A percentile compares a stretch with the other conserved stretches of the same genome.
phyloP scores from a whole-genome alignment of 2,797 vertebrate species.

The Molossus molossus region DNA sequence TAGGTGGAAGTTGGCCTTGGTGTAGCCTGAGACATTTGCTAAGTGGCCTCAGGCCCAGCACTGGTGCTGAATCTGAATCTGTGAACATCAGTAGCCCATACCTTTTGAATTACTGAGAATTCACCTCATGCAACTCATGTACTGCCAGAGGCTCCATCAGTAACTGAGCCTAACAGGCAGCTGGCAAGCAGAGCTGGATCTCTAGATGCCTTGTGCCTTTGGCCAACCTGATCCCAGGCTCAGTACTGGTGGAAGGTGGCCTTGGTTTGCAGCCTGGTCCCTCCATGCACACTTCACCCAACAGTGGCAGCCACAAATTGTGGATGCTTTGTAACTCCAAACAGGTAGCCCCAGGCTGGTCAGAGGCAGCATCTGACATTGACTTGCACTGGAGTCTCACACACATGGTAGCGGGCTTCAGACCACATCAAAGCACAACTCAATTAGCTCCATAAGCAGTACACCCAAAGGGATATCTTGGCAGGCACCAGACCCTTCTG shows the following conservation, averaged over 20 bases:
- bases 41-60: no score
- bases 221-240: background rate
- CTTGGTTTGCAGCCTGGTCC: background rate
- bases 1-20: background rate
- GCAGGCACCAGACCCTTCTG: background rate
- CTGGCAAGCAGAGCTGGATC: background rate
- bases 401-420: background rate
- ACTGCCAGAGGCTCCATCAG: background rate
- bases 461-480: background rate
- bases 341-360: background rate
- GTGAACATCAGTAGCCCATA: background rate
- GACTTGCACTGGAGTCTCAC: background rate
- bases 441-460: background rate
- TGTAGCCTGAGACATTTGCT: background rate
- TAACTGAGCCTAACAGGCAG: background rate
- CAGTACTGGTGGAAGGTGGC: background rate
- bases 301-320: background rate
- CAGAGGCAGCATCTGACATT: background rate
- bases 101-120: background rate
- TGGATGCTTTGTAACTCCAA: background rate
- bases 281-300: background rate
- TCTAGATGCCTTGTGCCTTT: background rate
- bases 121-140: rapidly evolving
- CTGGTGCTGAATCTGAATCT: background rate
- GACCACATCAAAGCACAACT: background rate